Percentiles rank a stretch among this genome's conserved stretches.
Conservation (phyloP, 2,888 invertebrate genomes). For the Leptinotarsa haldemani region DNA sequence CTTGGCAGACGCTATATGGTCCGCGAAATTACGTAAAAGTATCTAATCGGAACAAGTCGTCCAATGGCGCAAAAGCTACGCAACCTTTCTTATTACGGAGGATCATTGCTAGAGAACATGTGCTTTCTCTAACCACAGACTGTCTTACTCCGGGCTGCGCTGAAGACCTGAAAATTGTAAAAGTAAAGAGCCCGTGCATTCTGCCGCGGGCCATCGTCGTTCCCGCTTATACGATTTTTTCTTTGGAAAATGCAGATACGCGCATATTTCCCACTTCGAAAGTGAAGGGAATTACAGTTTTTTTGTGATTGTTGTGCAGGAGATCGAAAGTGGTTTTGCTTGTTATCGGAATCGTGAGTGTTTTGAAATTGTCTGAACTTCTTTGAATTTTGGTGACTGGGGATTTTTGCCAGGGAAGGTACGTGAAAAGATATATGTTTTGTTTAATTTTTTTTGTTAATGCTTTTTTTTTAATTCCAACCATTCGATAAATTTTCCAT, state of each 20-base stretch:
- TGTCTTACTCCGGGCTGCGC: slow-evolving; percentile 22
- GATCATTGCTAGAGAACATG: slow-evolving; percentile 31
- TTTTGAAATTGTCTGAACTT: neutral
- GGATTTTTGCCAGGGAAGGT: neutral
- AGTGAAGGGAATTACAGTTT: slow-evolving; percentile 15
- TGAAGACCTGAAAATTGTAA: slow-evolving; percentile 34
- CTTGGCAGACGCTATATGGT: neutral
- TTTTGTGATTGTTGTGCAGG: neutral
- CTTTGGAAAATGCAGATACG: slow-evolving; percentile 8
- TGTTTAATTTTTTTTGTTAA: too few species aligned
- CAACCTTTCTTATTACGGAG: slow-evolving; percentile 33
- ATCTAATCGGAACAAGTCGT: neutral
- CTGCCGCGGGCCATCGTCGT: slow-evolving; percentile 32
- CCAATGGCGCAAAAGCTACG: slow-evolving; percentile 28
- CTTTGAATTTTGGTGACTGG: neutral
- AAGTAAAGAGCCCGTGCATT: slow-evolving; percentile 29
- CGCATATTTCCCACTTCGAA: slow-evolving; percentile 18
- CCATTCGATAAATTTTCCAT: too few species aligned
- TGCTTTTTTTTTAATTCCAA: too few species aligned
- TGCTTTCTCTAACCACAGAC: slow-evolving; percentile 40
- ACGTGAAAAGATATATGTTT: neutral
- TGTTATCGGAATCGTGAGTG: neutral
- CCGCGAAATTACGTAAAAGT: neutral
- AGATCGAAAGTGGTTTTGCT: slow-evolving; percentile 5
- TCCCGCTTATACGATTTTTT: slow-evolving; percentile 24